phyloP scores from a whole-genome alignment of 2,797 vertebrate species.

The Zonotrichia albicollis region DNA sequence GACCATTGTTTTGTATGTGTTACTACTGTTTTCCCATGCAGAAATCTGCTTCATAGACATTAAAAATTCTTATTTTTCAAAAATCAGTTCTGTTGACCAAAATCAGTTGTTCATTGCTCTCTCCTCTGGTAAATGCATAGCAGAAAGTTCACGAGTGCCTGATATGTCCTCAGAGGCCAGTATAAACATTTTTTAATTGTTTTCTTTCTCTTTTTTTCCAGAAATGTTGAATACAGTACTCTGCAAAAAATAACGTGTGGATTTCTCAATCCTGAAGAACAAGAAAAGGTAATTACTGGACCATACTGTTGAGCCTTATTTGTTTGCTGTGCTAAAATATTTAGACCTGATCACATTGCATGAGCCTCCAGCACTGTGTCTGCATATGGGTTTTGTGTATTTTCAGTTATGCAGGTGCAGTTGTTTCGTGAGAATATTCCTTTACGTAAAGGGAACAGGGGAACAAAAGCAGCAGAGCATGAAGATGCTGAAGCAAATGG shows the following conservation, averaged over 20 bases:
- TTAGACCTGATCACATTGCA: neutral
- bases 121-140: neutral
- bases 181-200: neutral
- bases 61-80: neutral
- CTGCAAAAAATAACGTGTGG: slow-evolving; percentile 61
- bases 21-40: neutral
- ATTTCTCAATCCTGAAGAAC: slow-evolving; percentile 71
- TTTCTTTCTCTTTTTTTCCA: slow-evolving; percentile 46
- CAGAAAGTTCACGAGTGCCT: neutral
- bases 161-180: neutral
- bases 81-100: neutral
- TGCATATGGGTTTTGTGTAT: neutral
- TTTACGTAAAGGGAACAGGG: neutral
- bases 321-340: slow-evolving; percentile 36
- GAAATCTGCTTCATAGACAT: neutral
- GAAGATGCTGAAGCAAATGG: neutral
- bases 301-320: neutral
- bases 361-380: neutral
- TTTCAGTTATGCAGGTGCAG: neutral
- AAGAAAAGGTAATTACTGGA: slow-evolving; percentile 74
- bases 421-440: neutral
- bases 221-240: slow-evolving; percentile 70
- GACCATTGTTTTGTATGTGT: neutral
- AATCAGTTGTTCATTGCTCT: neutral
- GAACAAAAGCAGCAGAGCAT: neutral